A percentile compares a stretch with the other conserved stretches of the same genome.
Evolutionary conservation across 2,113 vertebrate genomes (phyloP).

Genomic region (Enhydra lutris): DNA sequence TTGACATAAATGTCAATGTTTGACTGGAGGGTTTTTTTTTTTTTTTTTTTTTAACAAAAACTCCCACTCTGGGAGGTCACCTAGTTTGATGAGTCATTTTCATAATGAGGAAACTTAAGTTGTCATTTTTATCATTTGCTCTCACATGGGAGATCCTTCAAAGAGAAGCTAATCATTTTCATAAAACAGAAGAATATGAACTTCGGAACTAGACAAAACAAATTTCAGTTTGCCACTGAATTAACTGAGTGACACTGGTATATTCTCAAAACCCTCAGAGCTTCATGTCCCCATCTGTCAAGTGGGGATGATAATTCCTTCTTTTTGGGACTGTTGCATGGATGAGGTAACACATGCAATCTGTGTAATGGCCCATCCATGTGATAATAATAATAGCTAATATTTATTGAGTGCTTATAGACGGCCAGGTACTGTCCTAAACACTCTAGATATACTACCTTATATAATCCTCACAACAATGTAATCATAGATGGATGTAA

Average conservation of each 20-base stretch:
- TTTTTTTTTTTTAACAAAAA: background rate
- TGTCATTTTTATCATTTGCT: constrained; percentile 37
- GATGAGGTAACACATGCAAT: background rate
- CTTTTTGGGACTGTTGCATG: background rate
- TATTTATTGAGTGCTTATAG: background rate
- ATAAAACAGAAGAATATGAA: constrained; percentile 34
- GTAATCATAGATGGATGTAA: background rate
- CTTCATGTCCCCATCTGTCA: background rate
- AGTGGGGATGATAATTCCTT: background rate
- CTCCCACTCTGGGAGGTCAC: constrained; percentile 6
- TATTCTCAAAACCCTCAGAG: background rate
- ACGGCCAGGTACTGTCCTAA: background rate
- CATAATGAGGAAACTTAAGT: constrained; percentile 44
- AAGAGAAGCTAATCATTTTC: constrained; percentile 10
- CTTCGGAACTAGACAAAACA: constrained; percentile 25
- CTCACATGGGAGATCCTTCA: constrained; percentile 32
- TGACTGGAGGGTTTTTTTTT: background rate
- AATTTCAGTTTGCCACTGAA: background rate
- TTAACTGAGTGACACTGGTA: background rate
- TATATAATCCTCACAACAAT: background rate
- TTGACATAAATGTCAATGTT: constrained; percentile 33
- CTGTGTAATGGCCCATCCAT: background rate
- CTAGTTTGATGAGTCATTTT: constrained; percentile 39
- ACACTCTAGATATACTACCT: background rate
- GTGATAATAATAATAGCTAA: background rate